Percentiles rank a stretch among this genome's conserved stretches.
Evolutionary conservation across 2,113 vertebrate genomes (phyloP).

Genomic region (Xenus cinereus): DNA sequence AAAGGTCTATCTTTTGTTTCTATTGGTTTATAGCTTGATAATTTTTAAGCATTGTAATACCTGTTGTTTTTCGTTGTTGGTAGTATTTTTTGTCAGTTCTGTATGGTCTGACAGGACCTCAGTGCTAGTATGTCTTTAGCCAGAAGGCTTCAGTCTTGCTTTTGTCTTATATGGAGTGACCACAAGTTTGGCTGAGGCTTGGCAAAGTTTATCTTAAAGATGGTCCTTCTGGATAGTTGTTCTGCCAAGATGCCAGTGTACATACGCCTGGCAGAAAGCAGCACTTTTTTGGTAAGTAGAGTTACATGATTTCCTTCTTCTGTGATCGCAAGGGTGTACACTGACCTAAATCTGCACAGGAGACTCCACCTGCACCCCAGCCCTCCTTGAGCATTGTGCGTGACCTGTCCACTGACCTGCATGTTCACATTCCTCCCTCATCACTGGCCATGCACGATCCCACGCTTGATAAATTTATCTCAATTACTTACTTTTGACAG

Average conservation of each 20-base stretch:
- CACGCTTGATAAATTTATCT: not conserved
- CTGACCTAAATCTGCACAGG: not conserved
- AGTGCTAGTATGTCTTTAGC: not conserved
- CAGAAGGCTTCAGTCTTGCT: not conserved
- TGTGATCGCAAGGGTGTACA: not conserved
- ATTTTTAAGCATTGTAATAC: not conserved
- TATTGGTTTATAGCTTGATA: not conserved
- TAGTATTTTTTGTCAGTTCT: not conserved
- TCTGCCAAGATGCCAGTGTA: not conserved
- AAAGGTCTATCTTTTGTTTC: not conserved
- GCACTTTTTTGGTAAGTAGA: not conserved
- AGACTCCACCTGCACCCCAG: not conserved
- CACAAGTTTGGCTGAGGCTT: not conserved
- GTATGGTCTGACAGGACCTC: not conserved
- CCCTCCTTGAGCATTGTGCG: accelerated
- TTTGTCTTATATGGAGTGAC: not conserved
- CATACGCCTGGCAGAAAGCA: not conserved
- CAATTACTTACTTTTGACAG: not conserved
- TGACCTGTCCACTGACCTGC: not conserved
- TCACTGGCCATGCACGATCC: not conserved
- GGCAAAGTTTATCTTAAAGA: too few species aligned
- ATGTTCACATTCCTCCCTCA: not conserved
- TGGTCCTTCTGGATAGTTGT: not conserved
- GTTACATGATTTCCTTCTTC: not conserved
- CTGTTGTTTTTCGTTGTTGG: not conserved